Conservation (phyloP, 2,797 vertebrate species). For the Helicolenus hilgendorfi region DNA sequence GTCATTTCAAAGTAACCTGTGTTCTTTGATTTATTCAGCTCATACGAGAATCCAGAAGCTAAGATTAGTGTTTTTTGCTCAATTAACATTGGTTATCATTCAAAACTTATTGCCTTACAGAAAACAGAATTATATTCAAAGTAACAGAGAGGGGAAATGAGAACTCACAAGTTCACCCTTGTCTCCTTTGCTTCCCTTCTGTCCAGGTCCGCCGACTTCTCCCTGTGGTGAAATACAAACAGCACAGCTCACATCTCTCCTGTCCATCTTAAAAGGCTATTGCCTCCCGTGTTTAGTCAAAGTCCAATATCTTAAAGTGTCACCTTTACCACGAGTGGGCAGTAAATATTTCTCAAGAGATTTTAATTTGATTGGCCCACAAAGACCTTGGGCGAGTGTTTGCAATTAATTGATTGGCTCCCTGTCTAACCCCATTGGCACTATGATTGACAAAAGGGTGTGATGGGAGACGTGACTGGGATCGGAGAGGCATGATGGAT, state of each 20-base stretch:
- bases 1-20: slow-evolving; percentile 5
- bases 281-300: slow-evolving; percentile 47
- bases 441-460: slow-evolving; percentile 68
- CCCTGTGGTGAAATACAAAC: slow-evolving; percentile 90
- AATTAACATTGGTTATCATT: slow-evolving; percentile 9
- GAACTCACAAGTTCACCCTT: slow-evolving; percentile 97
- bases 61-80: slow-evolving; percentile 1
- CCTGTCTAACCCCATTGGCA: slow-evolving; percentile 58
- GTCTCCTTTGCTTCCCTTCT: slow-evolving; percentile 98
- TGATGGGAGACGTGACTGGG: slow-evolving; percentile 66
- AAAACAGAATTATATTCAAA: background rate
- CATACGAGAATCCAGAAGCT: slow-evolving; percentile 21
- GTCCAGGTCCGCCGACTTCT: slow-evolving; percentile 98
- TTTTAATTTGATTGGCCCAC: slow-evolving; percentile 83
- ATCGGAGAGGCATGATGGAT: slow-evolving; percentile 39
- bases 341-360: slow-evolving; percentile 81
- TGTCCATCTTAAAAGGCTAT: slow-evolving; percentile 41
- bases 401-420: slow-evolving; percentile 86
- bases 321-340: slow-evolving; percentile 62
- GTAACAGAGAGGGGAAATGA: background rate
- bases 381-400: slow-evolving; percentile 76
- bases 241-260: slow-evolving; percentile 65
- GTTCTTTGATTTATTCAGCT: slow-evolving; percentile 40
- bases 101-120: background rate
- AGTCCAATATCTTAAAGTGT: slow-evolving; percentile 74